Conservation (phyloP, 2,888 invertebrate species). For the Conistra vaccinii region DNA sequence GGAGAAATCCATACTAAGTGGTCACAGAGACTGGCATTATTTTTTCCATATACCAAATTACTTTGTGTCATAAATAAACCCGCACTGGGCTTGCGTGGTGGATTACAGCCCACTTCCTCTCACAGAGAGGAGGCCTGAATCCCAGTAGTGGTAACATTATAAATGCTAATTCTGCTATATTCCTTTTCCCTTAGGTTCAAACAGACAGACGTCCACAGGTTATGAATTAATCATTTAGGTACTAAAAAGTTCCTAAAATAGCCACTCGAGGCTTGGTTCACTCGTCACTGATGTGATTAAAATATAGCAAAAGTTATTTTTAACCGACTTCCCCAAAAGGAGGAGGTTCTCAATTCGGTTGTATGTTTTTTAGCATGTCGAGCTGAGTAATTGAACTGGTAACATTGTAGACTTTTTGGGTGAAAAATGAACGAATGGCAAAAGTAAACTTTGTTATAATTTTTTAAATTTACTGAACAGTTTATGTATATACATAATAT, state of each 20-base stretch:
- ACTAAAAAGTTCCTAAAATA: background rate
- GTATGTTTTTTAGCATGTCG: background rate
- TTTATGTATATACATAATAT: background rate
- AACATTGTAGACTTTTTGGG: background rate
- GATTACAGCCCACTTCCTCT: no score
- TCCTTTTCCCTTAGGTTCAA: no score
- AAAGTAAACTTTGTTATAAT: background rate
- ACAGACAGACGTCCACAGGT: background rate
- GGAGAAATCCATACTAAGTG: no score
- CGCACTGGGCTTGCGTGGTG: no score
- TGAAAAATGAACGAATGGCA: background rate
- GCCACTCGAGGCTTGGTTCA: background rate
- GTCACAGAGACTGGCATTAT: no score
- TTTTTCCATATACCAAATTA: no score
- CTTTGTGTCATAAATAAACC: no score
- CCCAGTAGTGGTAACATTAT: background rate
- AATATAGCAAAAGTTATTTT: background rate
- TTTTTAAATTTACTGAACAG: background rate
- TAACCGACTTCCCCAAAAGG: no score
- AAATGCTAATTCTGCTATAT: no score
- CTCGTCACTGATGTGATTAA: background rate
- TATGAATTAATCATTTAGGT: conserved; percentile 10
- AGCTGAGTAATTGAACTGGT: background rate
- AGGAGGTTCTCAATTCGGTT: no score
- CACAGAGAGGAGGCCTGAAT: no score